Evolutionary conservation across 2,888 invertebrate species (phyloP), one percentile per base, ranked within the genome.

Genomic region (Drosophila prolongata): DNA sequence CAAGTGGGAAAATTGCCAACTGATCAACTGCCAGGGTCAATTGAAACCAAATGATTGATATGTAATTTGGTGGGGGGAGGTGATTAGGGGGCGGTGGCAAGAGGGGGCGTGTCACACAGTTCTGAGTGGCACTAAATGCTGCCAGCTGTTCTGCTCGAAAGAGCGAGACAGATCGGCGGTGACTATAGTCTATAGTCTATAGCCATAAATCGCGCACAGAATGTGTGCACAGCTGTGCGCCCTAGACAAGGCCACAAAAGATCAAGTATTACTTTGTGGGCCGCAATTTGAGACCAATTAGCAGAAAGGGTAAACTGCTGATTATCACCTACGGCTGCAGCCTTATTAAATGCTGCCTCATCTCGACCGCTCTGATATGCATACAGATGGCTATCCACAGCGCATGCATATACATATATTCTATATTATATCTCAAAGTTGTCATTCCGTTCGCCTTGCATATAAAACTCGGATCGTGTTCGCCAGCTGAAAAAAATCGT

Each of bases 151-250:
- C 55, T 19, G 8, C 30, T 58, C 19, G 40, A 57, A 58, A 58
- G 38, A 16, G 19, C 30, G 30, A 58, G 40, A 58, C 58, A 57
- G 55, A 14, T 47, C 47, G 47, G 47, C 47, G 47, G 46, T 38
- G 53, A 55, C 61, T 61, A 70, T 54, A 57, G 42, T 24, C 42
- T 13, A 14, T 37, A 40, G 52, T 10, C 37, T 14, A 9, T 56
- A 40, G 58, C 66, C 68, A 75, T 70, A 81, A 82, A 87, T 87
- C 79, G 78, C 71, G 71, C 56, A 73, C 69, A 62, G 60, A 79
- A 73, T 71, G 70, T 50, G 65, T 69, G 73, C 81, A 87, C 83
- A 89, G 83, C 83, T 83, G 83, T 89, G 81, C 73, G 89, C 89
- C 89, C 87, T 83, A 79, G 68, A 75, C 77, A 58, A 66, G 59